Evolutionary conservation across 2,113 vertebrate species (phyloP), one percentile per base, ranked within the genome.

Genomic region (Pantherophis guttatus): DNA sequence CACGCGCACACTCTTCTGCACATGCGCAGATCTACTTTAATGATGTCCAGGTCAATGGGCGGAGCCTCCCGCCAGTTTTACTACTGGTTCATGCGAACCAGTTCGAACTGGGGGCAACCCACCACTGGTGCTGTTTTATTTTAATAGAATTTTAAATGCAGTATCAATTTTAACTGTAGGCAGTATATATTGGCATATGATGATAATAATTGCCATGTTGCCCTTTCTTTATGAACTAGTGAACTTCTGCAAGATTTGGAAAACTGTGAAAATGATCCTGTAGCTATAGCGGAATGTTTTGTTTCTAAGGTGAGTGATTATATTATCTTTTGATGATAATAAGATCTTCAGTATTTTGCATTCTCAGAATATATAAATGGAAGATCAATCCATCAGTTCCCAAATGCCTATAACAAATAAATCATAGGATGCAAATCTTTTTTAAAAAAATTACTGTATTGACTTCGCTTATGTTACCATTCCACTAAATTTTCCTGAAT

Each of bases 251-350:
- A 98, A 97, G 98, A 99, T 91, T 96, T 99, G 95, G 98, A 99
- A 97, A 98, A 98, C 97, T 99, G 98, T 97, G 98, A 98, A 95
- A 98, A 98, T 54, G 98, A 99, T 94, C 98, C 98, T 54, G 98
- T 99, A 95, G 98, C 98, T 94, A 99, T 99, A 94, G 98, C 98
- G 55, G 98, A 99, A 93, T 98, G 98, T 94, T 99, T 99, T 94
- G 99, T 99, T 94, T 99, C 98, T 93, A 99, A 99, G 99, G 99
- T 99, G 98, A 98, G 97, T 59, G 70, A 48, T 8, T n/a, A 3
- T 33, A 6, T n/a, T 54, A 29, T 65, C 15, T 90, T 92, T 89
- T 93, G 57, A 54, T 33, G 6, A 48, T 52, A 92, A 2, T 75
- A 15, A 65, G 85, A n/a, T 57, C 48, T 44, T 70, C 2, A 50